Evolutionary conservation across 2,113 vertebrate genomes (phyloP).

Genomic region (Neotoma lepida): DNA sequence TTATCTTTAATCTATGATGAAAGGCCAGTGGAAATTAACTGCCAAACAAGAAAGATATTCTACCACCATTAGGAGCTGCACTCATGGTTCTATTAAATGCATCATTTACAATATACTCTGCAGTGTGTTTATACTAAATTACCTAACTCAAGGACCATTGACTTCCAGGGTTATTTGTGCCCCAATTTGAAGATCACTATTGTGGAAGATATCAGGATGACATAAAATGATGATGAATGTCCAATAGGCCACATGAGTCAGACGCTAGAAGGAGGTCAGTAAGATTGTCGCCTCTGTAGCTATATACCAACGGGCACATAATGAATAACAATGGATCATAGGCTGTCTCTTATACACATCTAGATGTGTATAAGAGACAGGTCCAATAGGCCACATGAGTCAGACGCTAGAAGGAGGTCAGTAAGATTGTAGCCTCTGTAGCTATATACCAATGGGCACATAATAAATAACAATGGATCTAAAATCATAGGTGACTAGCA

Average conservation of each 20-base stretch:
- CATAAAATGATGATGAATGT: neutral
- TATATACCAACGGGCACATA: neutral
- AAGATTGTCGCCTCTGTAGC: neutral
- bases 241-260: neutral
- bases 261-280: neutral
- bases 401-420: neutral
- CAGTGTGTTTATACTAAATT: conserved; percentile 13
- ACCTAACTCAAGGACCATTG: conserved; percentile 11
- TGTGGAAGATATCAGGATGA: neutral
- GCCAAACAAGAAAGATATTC: neutral
- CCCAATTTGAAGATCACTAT: neutral
- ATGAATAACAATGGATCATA: neutral
- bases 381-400: neutral
- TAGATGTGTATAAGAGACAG: too few relatives aligned
- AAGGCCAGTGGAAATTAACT: conserved; percentile 16
- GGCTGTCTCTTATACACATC: too few relatives aligned
- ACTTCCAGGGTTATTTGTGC: neutral
- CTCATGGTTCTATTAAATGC: conserved; percentile 30
- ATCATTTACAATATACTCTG: conserved; percentile 13
- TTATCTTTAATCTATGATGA: conserved; percentile 47
- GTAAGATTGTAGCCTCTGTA: neutral
- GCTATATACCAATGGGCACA: neutral
- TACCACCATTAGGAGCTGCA: neutral
- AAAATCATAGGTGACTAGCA: neutral
- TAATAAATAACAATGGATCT: neutral